Evolutionary conservation across 92 coral and sea anemone genomes (phyloP).

Genomic region (Phenganax stokvisi): DNA sequence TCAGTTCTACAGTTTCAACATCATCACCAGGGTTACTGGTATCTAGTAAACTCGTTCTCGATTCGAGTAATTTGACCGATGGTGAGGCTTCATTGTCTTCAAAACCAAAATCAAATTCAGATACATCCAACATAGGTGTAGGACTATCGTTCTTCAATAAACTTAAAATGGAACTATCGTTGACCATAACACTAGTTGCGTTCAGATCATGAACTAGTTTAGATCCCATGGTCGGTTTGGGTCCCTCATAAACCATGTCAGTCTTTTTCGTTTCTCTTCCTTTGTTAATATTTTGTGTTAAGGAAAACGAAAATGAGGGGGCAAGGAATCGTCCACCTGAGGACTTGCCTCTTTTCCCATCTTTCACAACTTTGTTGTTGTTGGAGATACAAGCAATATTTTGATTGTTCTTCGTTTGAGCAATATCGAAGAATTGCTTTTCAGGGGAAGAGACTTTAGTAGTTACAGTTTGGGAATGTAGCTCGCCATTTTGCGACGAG

Average conservation of each 20-base stretch:
- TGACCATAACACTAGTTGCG: constrained; percentile 9
- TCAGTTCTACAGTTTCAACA: constrained; percentile 7
- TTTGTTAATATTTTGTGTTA: neutral
- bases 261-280: neutral
- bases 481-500: neutral
- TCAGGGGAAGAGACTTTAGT: neutral
- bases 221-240: neutral
- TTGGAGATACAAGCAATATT: neutral
- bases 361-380: neutral
- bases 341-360: neutral
- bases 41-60: neutral
- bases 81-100: neutral
- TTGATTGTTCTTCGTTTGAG: neutral
- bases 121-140: neutral
- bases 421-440: neutral
- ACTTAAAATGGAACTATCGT: constrained; percentile 19
- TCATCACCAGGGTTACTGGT: constrained; percentile 1
- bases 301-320: constrained; percentile 20
- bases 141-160: neutral
- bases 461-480: neutral
- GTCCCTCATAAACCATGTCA: neutral
- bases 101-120: constrained; percentile 10
- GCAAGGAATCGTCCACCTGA: constrained; percentile 24
- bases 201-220: neutral
- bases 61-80: neutral